Base-by-base conservation (phyloP, 2,888 invertebrate species). In the Eucera pruinosa region DNA sequence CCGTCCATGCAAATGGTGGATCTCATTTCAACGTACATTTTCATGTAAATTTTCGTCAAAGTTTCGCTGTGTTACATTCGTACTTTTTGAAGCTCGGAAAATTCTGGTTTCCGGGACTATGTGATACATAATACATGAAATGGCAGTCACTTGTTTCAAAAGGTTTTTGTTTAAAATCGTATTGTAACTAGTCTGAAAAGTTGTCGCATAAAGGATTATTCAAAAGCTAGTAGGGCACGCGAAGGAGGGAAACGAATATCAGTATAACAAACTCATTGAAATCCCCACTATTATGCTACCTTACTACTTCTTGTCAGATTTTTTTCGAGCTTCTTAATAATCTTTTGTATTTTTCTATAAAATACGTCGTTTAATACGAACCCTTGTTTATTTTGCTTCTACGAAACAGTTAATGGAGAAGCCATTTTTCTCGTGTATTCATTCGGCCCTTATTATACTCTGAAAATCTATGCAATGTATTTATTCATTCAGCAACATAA, bases 41-140 rank as follows among this genome's bases (percentile, higher is more conserved):
- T 70, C 78, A 77, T 78, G 78, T 70, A 78, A 78, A 78, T 78
- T 77, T 78, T 77, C 78, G 61, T 66, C 60, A 47, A 78, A 78
- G 65, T 70, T 78, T 33, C 54, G 15, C 47, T 36, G n/a, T n/a
- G 60, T 68, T 47, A 48, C 62, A 54, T 77, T 77, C 70, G 47
- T 43, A 78, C 54, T 78, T 78, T 70, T 78, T 71, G 36, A 64
- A 58, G 45, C 58, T 15, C 33, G 33, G 61, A 23, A 39, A 78
- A 61, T 78, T 65, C 78, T 50, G 55, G 33, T 60, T 64, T 72
- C 68, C 71, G 58, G 15, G 47, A n/a, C 67, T 71, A 60, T 64
- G 52, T 60, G 43, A 78, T 78, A 71, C 67, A 78, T 78, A 78
- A 78, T 79, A 78, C 78, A 78, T 77, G 78, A 61, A 62, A 60